phyloP scores from a whole-genome alignment of 2,797 vertebrate species.

The Gymnothorax javanicus region DNA sequence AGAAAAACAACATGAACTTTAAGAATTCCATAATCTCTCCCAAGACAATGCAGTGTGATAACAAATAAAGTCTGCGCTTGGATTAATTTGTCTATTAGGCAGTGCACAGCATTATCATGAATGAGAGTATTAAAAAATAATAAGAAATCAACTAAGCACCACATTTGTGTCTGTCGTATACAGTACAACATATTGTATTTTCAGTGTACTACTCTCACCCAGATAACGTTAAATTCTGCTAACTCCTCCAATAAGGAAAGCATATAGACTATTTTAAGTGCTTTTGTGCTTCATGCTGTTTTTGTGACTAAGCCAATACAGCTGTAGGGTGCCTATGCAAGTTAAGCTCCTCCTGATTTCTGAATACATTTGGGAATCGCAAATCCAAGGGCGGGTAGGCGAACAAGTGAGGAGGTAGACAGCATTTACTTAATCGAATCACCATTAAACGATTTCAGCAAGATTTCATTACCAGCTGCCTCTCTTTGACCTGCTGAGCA shows the following conservation, averaged over 20 bases:
- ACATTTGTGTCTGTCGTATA: background rate
- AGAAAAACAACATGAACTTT: background rate
- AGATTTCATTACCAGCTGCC: constrained; percentile 26
- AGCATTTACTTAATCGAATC: no score
- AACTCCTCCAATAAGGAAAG: background rate
- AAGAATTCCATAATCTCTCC: background rate
- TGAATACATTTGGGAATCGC: background rate
- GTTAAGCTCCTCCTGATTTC: background rate
- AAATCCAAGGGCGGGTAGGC: background rate
- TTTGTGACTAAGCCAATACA: no score
- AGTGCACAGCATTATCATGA: background rate
- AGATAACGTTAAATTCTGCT: background rate
- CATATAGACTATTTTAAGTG: background rate
- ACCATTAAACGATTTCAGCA: background rate
- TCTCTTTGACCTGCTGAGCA: constrained; percentile 14
- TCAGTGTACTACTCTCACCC: background rate
- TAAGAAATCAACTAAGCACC: background rate
- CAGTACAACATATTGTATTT: background rate
- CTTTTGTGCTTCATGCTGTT: background rate
- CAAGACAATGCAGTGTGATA: background rate
- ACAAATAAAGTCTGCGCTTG: background rate
- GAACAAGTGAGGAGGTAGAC: no score
- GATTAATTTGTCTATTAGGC: background rate
- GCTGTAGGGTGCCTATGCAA: no score
- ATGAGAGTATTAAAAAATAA: background rate